These are phyloP conservation scores for Periophthalmodon schlosseri DNA, from an alignment of 2,113 vertebrate species.

Conservation along the genomic window DNA sequence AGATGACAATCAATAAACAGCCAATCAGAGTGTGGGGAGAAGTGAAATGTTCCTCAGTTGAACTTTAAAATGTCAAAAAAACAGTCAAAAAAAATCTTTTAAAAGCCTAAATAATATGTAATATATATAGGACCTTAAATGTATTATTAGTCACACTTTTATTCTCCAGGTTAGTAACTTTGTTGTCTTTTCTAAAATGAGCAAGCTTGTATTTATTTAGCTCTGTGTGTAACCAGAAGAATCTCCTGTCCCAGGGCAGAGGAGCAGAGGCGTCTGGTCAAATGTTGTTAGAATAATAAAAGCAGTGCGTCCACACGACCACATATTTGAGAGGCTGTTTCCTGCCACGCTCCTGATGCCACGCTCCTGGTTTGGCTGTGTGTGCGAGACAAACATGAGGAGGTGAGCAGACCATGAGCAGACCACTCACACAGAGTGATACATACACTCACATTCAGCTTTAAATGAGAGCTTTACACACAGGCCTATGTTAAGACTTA, in stretches of 20 bases:
- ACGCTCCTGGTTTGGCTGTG: conserved; percentile 74
- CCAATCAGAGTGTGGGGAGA: too few species aligned
- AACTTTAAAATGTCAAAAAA: too few species aligned
- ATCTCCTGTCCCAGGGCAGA: background rate
- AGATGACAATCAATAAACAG: too few species aligned
- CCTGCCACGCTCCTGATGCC: conserved; percentile 47
- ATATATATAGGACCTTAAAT: too few species aligned
- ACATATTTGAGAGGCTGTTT: conserved; percentile 69
- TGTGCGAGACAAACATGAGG: conserved; percentile 67
- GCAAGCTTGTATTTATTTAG: background rate
- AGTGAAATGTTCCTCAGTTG: too few species aligned
- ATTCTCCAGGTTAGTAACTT: background rate
- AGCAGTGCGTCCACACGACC: conserved; percentile 48
- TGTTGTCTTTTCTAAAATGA: background rate
- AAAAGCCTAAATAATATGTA: too few species aligned
- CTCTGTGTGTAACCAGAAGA: background rate
- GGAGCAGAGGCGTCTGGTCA: conserved; percentile 32
- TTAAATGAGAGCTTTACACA: conserved; percentile 33
- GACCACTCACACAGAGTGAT: conserved; percentile 69
- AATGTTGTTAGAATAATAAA: conserved; percentile 54
- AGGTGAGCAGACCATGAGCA: conserved; percentile 71
- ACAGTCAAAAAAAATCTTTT: too few species aligned
- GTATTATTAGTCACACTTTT: too few species aligned
- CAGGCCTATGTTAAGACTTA: conserved; percentile 1
- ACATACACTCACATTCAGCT: conserved; percentile 63